Evolutionary conservation across 2,113 vertebrate genomes (phyloP).

Genomic region (Apteryx owenii): DNA sequence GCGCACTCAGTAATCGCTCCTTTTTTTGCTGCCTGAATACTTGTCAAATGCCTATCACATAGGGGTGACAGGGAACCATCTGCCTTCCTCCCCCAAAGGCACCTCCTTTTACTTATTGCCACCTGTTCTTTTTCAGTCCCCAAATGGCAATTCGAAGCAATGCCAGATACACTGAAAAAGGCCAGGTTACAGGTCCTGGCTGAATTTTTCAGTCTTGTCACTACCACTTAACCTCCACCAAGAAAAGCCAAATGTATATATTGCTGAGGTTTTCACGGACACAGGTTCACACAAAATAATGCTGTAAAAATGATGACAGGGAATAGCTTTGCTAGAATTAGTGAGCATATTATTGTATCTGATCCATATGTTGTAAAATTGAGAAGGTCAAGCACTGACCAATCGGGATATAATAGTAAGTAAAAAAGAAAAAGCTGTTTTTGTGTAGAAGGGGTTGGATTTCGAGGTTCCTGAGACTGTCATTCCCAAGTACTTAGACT

Average conservation of each 20-base stretch:
- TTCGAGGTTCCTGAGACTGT: neutral
- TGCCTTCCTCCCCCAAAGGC: conserved; percentile 16
- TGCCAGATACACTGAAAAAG: neutral
- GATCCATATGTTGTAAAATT: rapidly evolving
- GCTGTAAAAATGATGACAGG: rapidly evolving
- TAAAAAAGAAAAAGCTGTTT: neutral
- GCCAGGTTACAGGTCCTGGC: neutral
- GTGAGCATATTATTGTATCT: neutral
- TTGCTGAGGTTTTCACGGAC: neutral
- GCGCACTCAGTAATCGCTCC: neutral
- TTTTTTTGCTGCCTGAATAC: neutral
- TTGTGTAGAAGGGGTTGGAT: neutral
- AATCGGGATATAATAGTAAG: neutral
- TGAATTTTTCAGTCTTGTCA: neutral
- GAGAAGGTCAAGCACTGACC: neutral
- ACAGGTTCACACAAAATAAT: neutral
- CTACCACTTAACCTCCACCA: neutral
- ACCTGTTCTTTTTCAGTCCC: conserved; percentile 48
- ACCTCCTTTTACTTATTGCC: neutral
- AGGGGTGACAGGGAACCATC: conserved; percentile 49
- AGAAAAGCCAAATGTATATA: neutral
- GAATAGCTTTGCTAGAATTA: neutral
- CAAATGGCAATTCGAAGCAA: neutral
- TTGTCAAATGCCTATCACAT: conserved; percentile 19
- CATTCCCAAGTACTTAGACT: neutral